Percentiles rank a stretch among this genome's conserved stretches.
These are phyloP conservation scores for Atta cephalotes DNA, from an alignment of 1,140 invertebrate genomes.

Conservation along the genomic window DNA sequence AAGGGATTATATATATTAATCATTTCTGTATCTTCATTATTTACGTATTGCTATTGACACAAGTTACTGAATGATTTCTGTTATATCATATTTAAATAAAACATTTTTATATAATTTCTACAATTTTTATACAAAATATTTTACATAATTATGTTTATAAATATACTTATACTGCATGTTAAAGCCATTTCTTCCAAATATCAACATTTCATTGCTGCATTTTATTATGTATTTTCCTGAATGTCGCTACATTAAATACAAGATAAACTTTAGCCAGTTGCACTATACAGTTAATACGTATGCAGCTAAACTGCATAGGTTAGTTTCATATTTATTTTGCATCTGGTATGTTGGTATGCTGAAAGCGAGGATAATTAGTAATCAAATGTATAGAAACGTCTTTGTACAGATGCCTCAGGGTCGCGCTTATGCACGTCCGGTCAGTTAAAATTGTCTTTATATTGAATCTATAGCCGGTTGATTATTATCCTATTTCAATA, in stretches of 20 bases:
- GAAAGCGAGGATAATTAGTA: conserved; percentile 60
- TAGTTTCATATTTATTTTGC: conserved; percentile 49
- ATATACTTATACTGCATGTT: neutral
- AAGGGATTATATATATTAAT: neutral
- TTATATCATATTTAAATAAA: neutral
- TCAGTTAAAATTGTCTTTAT: conserved; percentile 60
- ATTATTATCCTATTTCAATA: conserved; percentile 64
- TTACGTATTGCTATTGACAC: neutral
- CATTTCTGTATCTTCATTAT: neutral
- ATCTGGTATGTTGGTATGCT: conserved; percentile 34
- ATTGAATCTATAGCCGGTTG: conserved; percentile 59
- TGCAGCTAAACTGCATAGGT: neutral
- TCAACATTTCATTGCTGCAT: neutral
- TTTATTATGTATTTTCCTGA: conserved; percentile 11
- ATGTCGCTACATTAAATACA: conserved; percentile 9
- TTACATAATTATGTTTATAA: neutral
- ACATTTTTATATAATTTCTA: neutral
- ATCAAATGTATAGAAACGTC: conserved; percentile 58
- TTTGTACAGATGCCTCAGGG: conserved; percentile 16
- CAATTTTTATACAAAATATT: conserved; percentile 25
- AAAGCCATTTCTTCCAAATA: neutral
- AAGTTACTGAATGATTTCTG: neutral
- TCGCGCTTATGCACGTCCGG: conserved; percentile 26
- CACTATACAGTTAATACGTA: conserved; percentile 5
- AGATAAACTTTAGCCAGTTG: conserved; percentile 29